A percentile compares a stretch with the other conserved stretches of the same genome.
Conservation (phyloP, 1,140 invertebrate genomes). For the Cepaea nemoralis region DNA sequence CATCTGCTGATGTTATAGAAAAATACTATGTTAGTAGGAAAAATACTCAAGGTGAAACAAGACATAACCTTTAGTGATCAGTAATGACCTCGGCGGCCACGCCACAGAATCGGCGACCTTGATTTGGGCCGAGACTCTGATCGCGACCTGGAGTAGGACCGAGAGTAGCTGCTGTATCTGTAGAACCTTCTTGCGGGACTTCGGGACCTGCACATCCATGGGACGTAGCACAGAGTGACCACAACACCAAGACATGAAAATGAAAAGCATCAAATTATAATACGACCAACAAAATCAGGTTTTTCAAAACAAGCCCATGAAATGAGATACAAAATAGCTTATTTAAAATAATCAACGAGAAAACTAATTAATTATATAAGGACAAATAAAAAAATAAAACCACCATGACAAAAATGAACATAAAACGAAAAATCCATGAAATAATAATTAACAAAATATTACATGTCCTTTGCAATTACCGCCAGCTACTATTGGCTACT, state of each 20-base stretch:
- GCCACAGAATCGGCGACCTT: neutral
- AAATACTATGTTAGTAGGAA: slow-evolving; percentile 11
- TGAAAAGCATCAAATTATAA: neutral
- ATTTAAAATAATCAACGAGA: slow-evolving; percentile 20
- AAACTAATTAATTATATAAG: too few relatives aligned
- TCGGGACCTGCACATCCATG: slow-evolving; percentile 11
- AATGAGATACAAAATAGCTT: slow-evolving; percentile 22
- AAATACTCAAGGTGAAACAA: neutral
- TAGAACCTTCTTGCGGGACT: neutral
- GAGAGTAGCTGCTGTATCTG: slow-evolving; percentile 12
- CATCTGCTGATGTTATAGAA: too few relatives aligned
- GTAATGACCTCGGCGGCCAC: neutral
- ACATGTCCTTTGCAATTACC: too few relatives aligned
- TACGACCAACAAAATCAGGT: neutral
- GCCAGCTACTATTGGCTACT: too few relatives aligned
- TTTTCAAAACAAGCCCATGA: too few relatives aligned
- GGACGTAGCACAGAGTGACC: neutral
- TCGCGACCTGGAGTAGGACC: slow-evolving; percentile 34
- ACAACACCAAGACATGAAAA: slow-evolving; percentile 35
- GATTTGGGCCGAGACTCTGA: slow-evolving; percentile 36
- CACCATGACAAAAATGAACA: too few relatives aligned
- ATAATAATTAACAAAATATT: too few relatives aligned
- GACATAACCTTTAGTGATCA: neutral
- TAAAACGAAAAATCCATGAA: too few relatives aligned
- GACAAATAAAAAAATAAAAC: too few relatives aligned